Percentiles rank a stretch among this genome's conserved stretches.
These are phyloP conservation scores for Notoglanidium macrostoma DNA, from an alignment of 2,797 vertebrate species.

Conservation along the genomic window DNA sequence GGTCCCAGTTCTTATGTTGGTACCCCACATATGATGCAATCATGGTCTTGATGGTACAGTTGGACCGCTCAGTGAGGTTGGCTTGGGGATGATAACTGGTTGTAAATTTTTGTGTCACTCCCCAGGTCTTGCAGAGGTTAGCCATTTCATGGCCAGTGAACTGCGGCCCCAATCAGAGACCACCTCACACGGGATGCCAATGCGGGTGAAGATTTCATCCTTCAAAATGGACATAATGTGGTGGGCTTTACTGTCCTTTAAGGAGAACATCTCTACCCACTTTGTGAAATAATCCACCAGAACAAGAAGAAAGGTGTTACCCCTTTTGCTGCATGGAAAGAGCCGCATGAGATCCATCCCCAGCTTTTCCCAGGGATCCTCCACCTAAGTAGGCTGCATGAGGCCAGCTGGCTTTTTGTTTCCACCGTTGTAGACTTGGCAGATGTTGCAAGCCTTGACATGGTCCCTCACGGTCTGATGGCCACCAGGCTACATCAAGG, in stretches of 20 bases:
- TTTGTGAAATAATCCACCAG: no score
- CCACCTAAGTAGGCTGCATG: background rate
- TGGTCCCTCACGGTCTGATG: no score
- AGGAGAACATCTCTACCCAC: no score
- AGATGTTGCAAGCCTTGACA: background rate
- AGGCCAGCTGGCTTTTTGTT: background rate
- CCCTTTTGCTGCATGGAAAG: slow-evolving; percentile 1
- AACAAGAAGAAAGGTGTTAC: slow-evolving; percentile 5
- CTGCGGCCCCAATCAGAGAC: slow-evolving; percentile 31
- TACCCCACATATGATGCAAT: background rate
- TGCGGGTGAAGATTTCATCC: slow-evolving; percentile 27
- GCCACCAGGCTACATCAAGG: background rate
- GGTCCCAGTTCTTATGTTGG: background rate
- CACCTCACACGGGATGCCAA: slow-evolving; percentile 20
- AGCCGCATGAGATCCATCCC: slow-evolving; percentile 30
- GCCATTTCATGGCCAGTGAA: background rate
- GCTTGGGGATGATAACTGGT: slow-evolving; percentile 38
- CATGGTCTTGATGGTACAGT: background rate
- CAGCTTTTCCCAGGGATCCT: no score
- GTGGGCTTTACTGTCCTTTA: no score
- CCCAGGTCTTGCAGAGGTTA: background rate
- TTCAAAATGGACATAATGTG: no score
- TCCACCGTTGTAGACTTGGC: background rate
- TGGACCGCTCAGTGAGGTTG: slow-evolving; percentile 10
- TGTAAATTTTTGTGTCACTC: slow-evolving; percentile 12